Percentiles rank a stretch among this genome's conserved stretches.
Evolutionary conservation across 2,888 invertebrate genomes (phyloP).

Genomic region (Drosophila kokeensis): DNA sequence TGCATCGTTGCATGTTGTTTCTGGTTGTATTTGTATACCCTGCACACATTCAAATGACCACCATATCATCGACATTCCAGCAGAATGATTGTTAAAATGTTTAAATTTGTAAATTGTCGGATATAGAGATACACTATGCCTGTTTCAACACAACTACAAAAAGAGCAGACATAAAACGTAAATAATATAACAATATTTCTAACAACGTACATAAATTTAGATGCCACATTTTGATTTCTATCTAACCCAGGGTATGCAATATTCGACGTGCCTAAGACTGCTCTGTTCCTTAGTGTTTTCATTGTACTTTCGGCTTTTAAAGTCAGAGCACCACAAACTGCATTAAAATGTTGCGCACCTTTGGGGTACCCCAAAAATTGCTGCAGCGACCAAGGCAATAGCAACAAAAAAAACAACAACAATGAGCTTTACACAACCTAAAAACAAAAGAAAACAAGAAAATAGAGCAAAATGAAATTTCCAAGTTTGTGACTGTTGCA

Average conservation of each 20-base stretch:
- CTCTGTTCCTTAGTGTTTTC: background rate
- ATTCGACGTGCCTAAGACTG: background rate
- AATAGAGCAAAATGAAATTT: slow-evolving; percentile 42
- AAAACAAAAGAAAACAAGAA: slow-evolving; percentile 26
- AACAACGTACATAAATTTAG: background rate
- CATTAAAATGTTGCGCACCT: slow-evolving; percentile 51
- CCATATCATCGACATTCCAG: background rate
- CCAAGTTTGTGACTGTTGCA: slow-evolving; percentile 28
- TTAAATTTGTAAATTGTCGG: background rate
- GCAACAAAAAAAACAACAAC: slow-evolving; percentile 9
- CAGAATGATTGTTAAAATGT: background rate
- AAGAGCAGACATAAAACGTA: too few relatives aligned
- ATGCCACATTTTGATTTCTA: background rate
- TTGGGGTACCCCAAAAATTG: slow-evolving; percentile 41
- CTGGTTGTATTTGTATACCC: background rate
- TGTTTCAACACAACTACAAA: background rate
- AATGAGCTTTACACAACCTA: slow-evolving; percentile 27
- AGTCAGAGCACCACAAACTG: slow-evolving; percentile 32
- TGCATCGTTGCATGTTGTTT: slow-evolving; percentile 29
- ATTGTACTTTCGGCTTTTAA: slow-evolving; percentile 5
- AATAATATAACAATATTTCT: background rate
- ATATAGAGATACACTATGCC: background rate
- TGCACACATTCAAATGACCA: background rate
- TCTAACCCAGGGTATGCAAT: background rate
- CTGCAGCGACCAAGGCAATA: slow-evolving; percentile 16